Evolutionary conservation across 2,797 vertebrate species (phyloP), one percentile per base, ranked within the genome.

Genomic region (Cichlasoma orientale): DNA sequence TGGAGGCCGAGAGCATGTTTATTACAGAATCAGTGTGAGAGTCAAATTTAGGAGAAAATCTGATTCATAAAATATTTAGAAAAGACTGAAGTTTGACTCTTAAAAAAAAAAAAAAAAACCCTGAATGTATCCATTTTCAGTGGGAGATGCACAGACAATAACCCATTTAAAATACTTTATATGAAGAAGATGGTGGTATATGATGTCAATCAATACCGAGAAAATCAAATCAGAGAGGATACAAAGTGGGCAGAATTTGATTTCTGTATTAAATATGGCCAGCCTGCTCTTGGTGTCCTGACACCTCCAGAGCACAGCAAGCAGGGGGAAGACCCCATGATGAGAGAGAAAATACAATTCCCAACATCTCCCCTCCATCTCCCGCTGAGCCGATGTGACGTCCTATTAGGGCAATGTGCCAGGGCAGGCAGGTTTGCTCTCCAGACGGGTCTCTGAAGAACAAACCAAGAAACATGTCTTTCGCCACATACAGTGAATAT

Each of bases 221-320:
- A 86, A 92, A 93, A 94, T 94, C 82, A 83, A 83, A 89, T 95
- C 89, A 89, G 69, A 76, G 85, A 73, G 75, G 81, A 92, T 83
- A 85, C 88, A 90, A 90, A 90, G 87, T 93, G 92, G 87, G 90
- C 71, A 86, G 85, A 95, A 93, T 93, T 91, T 80, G 89, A 94
- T 95, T 94, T 90, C 80, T 84, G 79, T 93, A 93, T 94, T 94
- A 94, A 95, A 94, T 95, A 93, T 79, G 89, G 90, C 82, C 89
- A 94, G 91, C 79, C 84, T 87, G 88, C 7, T 70, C 86, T 86
- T 90, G 61, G 77, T 75, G 79, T 84, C 83, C 89, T 77, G 88
- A 94, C 88, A 87, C 83, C 88, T 90, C 88, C 77, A 70, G 87
- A 80, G 77, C 80, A 80, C 87, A 81, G 83, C 68, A 82, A 90